Conservation (phyloP, 2,797 vertebrate species). For the Fistularia tabacaria region DNA sequence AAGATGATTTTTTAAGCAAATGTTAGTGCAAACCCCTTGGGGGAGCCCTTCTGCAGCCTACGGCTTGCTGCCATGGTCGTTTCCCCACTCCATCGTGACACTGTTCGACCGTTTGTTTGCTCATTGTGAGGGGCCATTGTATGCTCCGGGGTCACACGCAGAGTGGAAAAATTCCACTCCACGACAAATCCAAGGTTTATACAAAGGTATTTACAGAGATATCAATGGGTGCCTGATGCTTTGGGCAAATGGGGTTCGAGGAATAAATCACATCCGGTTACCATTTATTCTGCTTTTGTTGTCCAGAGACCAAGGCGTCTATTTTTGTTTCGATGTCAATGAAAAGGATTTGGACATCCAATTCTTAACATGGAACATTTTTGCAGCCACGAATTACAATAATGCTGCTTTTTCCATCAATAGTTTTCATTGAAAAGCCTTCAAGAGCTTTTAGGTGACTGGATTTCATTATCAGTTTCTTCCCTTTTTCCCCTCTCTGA, state of each 20-base stretch:
- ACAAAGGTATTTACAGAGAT: neutral
- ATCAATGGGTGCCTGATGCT: neutral
- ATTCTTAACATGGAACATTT: no score
- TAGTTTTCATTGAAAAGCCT: no score
- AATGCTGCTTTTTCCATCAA: no score
- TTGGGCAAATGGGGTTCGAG: neutral
- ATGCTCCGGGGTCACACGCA: constrained; percentile 10
- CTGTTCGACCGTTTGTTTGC: constrained; percentile 16
- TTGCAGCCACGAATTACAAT: no score
- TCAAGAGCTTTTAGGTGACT: no score
- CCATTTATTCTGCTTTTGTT: no score
- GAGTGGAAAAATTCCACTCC: constrained; percentile 11
- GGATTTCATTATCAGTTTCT: no score
- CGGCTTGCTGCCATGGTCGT: constrained; percentile 18
- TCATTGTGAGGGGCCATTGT: constrained; percentile 10
- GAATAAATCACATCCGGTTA: neutral
- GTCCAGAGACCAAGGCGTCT: no score
- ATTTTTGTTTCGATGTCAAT: no score
- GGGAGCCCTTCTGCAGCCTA: constrained; percentile 13
- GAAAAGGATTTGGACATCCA: no score
- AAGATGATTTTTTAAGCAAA: constrained; percentile 41
- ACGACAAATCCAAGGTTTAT: constrained; percentile 16
- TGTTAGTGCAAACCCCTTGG: constrained; percentile 17
- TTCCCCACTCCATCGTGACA: constrained; percentile 38
- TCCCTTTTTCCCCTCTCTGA: no score